These are phyloP conservation scores for Hirtodrosophila histrioides DNA, from an alignment of 2,888 invertebrate genomes.

Conservation along the genomic window DNA sequence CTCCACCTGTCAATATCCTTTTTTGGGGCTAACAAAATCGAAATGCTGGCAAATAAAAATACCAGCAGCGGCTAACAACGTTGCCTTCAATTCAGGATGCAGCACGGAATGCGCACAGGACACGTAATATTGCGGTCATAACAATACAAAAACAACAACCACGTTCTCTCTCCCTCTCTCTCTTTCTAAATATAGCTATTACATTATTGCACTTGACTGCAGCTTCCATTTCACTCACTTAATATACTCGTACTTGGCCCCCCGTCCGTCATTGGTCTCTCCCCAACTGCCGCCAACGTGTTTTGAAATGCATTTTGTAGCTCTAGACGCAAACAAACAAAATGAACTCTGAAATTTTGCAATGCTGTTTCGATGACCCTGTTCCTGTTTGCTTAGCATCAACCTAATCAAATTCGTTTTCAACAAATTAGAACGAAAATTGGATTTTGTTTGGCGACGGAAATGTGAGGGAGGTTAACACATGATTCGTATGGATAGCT, in stretches of 20 bases:
- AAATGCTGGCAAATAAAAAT: slow-evolving; percentile 49
- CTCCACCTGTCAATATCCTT: slow-evolving; percentile 39
- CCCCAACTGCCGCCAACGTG: background rate
- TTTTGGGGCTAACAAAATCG: slow-evolving; percentile 46
- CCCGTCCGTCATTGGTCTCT: background rate
- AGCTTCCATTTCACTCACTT: slow-evolving; percentile 59
- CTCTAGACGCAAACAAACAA: slow-evolving; percentile 49
- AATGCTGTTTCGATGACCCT: slow-evolving; percentile 26
- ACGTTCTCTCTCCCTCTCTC: slow-evolving; percentile 1
- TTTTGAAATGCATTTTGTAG: slow-evolving; percentile 46
- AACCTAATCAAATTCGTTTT: slow-evolving; percentile 60
- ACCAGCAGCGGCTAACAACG: slow-evolving; percentile 42
- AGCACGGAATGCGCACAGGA: slow-evolving; percentile 46
- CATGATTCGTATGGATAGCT: too few relatives aligned
- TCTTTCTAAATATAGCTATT: slow-evolving; percentile 56
- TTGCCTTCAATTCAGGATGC: slow-evolving; percentile 44
- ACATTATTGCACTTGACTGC: slow-evolving; percentile 76
- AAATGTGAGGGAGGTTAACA: too few relatives aligned
- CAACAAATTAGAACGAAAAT: slow-evolving; percentile 57
- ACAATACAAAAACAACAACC: slow-evolving; percentile 26
- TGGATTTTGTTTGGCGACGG: slow-evolving; percentile 37
- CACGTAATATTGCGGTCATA: slow-evolving; percentile 72
- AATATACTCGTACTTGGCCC: slow-evolving; percentile 4
- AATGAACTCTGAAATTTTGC: slow-evolving; percentile 45
- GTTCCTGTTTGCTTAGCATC: slow-evolving; percentile 7